Evolutionary conservation across 2,797 vertebrate genomes (phyloP).

Genomic region (Sebastes kiyomatsui): DNA sequence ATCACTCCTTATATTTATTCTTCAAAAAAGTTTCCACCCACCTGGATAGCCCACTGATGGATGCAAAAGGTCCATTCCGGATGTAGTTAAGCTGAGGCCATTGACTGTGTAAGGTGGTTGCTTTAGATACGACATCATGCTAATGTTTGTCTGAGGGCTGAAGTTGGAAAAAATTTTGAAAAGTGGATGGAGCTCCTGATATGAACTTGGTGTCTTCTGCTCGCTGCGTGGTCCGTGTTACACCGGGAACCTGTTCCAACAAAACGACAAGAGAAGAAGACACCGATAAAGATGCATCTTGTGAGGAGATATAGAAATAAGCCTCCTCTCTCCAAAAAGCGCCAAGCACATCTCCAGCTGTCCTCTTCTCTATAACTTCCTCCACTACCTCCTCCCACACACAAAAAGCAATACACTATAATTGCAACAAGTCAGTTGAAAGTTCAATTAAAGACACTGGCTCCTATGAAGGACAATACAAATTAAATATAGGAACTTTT

Average conservation of each 20-base stretch:
- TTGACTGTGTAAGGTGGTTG: slow-evolving; percentile 99
- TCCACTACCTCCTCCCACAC: slow-evolving; percentile 4
- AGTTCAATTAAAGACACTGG: slow-evolving; percentile 4
- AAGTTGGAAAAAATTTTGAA: slow-evolving; percentile 87
- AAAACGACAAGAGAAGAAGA: slow-evolving; percentile 13
- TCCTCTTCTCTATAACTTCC: slow-evolving; percentile 63
- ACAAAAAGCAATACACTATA: slow-evolving; percentile 50
- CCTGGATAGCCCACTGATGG: slow-evolving; percentile 98
- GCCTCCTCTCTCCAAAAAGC: slow-evolving; percentile 54
- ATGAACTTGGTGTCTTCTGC: slow-evolving; percentile 67
- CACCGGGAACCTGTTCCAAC: slow-evolving; percentile 64
- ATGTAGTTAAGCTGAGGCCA: slow-evolving; percentile 96
- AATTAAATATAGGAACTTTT: not conserved
- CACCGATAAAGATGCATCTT: not conserved
- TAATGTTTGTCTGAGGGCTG: slow-evolving; percentile 91
- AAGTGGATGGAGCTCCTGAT: slow-evolving; percentile 63
- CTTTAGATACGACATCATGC: slow-evolving; percentile 99
- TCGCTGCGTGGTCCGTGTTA: slow-evolving; percentile 48
- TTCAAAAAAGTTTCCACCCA: slow-evolving; percentile 72
- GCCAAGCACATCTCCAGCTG: slow-evolving; percentile 78
- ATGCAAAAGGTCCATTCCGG: slow-evolving; percentile 97
- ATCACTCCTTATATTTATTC: not conserved
- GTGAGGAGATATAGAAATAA: slow-evolving; percentile 47
- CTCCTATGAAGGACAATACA: not conserved
- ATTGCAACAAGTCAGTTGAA: slow-evolving; percentile 81